phyloP scores from a whole-genome alignment of 2,113 vertebrate species.

The Pionites leucogaster region DNA sequence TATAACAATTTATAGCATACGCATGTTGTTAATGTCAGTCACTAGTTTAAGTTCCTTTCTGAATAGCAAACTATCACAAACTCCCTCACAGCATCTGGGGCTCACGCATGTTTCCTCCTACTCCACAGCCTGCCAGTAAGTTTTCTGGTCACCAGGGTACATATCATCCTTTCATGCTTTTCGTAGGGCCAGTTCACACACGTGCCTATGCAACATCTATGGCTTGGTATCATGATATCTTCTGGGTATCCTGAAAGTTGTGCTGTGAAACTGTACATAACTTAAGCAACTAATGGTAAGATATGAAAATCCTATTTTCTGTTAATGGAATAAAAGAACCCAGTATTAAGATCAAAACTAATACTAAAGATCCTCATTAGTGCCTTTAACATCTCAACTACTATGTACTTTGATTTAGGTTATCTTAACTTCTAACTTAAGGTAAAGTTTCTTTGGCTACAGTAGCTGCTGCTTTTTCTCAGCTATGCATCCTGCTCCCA shows the following conservation, averaged over 20 bases:
- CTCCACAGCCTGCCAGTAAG: neutral
- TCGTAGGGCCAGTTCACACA: neutral
- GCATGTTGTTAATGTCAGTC: neutral
- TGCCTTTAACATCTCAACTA: neutral
- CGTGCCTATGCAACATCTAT: rapidly evolving
- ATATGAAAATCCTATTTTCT: neutral
- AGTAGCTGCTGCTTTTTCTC: neutral
- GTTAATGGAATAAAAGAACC: neutral
- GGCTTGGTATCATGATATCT: neutral
- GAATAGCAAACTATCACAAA: neutral
- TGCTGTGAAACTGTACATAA: neutral
- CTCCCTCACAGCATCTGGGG: neutral
- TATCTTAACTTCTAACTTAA: neutral
- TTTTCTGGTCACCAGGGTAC: neutral
- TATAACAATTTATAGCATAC: neutral
- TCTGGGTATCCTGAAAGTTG: neutral
- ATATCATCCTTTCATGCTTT: neutral
- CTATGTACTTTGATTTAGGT: neutral
- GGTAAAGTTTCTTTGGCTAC: neutral
- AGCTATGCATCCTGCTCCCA: neutral
- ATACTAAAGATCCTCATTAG: neutral
- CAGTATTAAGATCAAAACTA: neutral
- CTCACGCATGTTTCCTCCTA: neutral
- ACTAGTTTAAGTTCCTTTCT: neutral
- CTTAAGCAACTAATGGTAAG: neutral